These are phyloP conservation scores for Steinernema scapterisci DNA, from an alignment of 2,888 invertebrate species.

Conservation along the genomic window DNA sequence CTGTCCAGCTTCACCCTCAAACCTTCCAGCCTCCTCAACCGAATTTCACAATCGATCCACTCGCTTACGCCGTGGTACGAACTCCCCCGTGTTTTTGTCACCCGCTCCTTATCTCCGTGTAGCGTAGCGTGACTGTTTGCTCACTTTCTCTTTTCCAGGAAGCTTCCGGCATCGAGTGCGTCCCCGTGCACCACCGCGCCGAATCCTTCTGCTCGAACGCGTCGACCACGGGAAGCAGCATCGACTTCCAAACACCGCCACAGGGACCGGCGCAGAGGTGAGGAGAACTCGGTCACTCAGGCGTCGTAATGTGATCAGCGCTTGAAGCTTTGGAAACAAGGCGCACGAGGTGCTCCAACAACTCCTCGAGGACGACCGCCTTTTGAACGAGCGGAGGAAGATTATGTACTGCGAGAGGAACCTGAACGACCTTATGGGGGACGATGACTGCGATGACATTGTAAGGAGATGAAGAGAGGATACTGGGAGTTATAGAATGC, in stretches of 20 bases:
- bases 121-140: too few relatives aligned
- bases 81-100: too few relatives aligned
- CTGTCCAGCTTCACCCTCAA: too few relatives aligned
- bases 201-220: constrained; percentile 20
- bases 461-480: constrained; percentile 35
- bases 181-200: neutral
- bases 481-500: neutral
- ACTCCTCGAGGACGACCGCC: constrained; percentile 62
- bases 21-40: neutral
- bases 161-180: neutral
- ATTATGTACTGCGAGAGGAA: constrained; percentile 61
- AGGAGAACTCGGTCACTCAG: neutral
- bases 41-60: neutral
- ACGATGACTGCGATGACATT: constrained; percentile 46
- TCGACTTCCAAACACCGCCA: neutral
- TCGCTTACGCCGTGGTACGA: constrained; percentile 12
- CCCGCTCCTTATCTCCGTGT: too few relatives aligned
- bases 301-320: neutral
- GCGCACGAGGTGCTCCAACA: constrained; percentile 39
- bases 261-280: neutral
- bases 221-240: neutral
- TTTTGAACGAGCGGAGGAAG: constrained; percentile 56
- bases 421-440: constrained; percentile 39
- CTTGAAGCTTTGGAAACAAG: neutral
- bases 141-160: neutral